phyloP scores from a whole-genome alignment of 2,113 vertebrate species.

The Scortum barcoo region DNA sequence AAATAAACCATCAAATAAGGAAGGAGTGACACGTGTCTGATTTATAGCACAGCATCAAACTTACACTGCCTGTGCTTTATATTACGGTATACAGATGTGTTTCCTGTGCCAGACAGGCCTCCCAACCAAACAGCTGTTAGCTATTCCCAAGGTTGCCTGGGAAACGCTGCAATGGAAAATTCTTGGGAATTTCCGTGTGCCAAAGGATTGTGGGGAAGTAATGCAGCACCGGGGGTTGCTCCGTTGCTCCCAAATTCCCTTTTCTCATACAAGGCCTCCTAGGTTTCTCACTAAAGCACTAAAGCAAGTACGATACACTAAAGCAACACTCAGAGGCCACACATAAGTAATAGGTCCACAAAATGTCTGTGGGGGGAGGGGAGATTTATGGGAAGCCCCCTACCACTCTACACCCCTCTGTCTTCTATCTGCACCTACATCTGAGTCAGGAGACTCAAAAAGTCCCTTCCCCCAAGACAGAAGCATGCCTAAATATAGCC shows the following conservation, averaged over 20 bases:
- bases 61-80: conserved; percentile 9
- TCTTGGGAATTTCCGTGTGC: conserved; percentile 66
- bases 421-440: conserved; percentile 24
- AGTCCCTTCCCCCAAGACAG: conserved; percentile 24
- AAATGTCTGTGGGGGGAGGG: background rate
- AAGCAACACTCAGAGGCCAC: conserved; percentile 37
- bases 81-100: conserved; percentile 55
- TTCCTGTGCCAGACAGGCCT: conserved; percentile 58
- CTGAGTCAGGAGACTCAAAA: conserved; percentile 30
- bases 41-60: conserved; percentile 15
- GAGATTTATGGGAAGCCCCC: conserved; percentile 34
- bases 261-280: background rate
- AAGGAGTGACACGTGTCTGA: background rate
- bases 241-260: background rate
- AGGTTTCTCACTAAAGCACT: too few relatives aligned
- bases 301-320: conserved; percentile 30
- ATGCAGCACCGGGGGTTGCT: conserved; percentile 1
- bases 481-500: conserved; percentile 66
- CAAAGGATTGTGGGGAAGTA: conserved; percentile 35
- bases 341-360: conserved; percentile 7
- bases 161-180: conserved; percentile 80
- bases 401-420: background rate
- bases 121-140: conserved; percentile 76
- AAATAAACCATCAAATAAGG: conserved; percentile 14
- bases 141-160: conserved; percentile 73